Evolutionary conservation across 2,888 invertebrate species (phyloP), one percentile per base, ranked within the genome.

Genomic region (Corythucha ciliata): DNA sequence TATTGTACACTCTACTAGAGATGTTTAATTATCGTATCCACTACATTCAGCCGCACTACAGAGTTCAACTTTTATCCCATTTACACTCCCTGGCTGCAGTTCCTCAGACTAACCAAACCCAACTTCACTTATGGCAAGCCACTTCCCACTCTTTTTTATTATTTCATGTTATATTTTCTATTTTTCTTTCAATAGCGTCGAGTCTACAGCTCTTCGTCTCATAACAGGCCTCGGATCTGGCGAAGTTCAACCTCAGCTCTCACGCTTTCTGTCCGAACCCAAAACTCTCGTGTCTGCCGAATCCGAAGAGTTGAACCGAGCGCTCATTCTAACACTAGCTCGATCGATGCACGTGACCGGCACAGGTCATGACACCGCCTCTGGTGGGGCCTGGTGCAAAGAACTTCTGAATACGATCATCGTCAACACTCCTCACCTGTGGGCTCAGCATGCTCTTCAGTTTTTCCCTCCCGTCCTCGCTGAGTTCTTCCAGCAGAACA

Each of bases 21-120:
- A 94, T 96, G 93, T 93, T 94, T 68, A 91, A 90, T 55, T 93
- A 93, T 67, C 77, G 96, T 39, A 81, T 96, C 69, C 93, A 94
- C 68, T 94, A 96, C 68, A 92, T 94, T 59, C 93, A 92, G 63
- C 91, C 93, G 0, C 92, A 93, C 70, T 96, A 94, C 69, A 75
- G 93, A 47, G 88, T 94, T 8, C 93, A 94, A 62, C 72, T 96
- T 40, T 72, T 96, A 6, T 88, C 90, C 3, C 87, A 93, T 68
- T 78, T 94, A 54, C 92, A 94, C 68, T 88, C 88, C 22, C 73
- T 94, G 48, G 86, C 92, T 2, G 84, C 88, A 1, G 88, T 90
- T 24, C 88, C 91, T 3, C 92, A 92, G 69, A 90, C 92, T 2
- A 93, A 93, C 70, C 92, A 93, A 68, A 91, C 90, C 47, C 96